Evolutionary conservation across 2,797 vertebrate genomes (phyloP), one percentile per base, ranked within the genome.

Genomic region (Remorina albescens): DNA sequence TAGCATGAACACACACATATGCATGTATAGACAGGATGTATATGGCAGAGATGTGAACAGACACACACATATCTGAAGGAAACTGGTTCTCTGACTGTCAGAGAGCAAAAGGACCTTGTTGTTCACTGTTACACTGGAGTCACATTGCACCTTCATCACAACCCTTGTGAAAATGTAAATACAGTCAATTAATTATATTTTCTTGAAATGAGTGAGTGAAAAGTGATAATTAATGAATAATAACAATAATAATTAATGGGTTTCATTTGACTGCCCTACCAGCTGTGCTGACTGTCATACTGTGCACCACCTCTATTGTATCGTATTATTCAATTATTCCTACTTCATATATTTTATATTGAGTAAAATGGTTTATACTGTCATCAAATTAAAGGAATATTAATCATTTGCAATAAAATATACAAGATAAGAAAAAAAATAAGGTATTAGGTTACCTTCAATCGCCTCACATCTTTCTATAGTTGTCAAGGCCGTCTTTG

Each of bases 181-280:
- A 41, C 16, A 41, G 54, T 54, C 6, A 39, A 71, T 73, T 49
- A 36, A 76, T 84, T 81, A 62, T 55, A 54, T 55, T 78, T 80
- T 66, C 47, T 54, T 55, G 39, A 84, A 64, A 64, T 56, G 34
- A 80, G 54, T 41, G 76, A 53, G 47, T 61, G 64, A 59, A 72
- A 83, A 81, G 69, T 62, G 67, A 77, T 87, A 80, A 87, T 85
- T 76, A 85, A 83, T 62, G 44, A 58, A 51, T 67, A 47, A 86
- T 84, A 47, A 47, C 23, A 23, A 23, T 47, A 23, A 47, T 47
- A 58, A 51, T 68, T 36, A 85, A 83, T 46, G 62, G 46, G 83
- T 80, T 78, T 86, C 46, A 9, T 86, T 83, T 78, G 67, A 41
- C 82, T 64, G 67, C 71, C 71, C 80, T 61, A 41, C 64, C 73